Evolutionary conservation across 2,888 invertebrate genomes (phyloP).

Genomic region (Catocala sponsa): DNA sequence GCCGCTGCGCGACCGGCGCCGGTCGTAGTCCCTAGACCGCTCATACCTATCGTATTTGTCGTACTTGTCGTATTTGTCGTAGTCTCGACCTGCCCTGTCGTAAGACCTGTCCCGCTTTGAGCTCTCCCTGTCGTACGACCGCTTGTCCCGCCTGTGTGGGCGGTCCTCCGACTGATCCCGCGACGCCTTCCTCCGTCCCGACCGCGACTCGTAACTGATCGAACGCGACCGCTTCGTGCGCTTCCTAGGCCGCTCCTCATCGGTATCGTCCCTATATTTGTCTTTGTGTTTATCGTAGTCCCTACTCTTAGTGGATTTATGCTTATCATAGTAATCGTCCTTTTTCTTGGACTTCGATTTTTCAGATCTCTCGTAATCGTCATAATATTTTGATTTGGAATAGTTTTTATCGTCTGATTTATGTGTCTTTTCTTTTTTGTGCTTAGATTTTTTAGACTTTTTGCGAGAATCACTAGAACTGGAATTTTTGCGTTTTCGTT

Average conservation of each 20-base stretch:
- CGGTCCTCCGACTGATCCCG: slow-evolving; percentile 66
- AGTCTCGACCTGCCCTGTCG: slow-evolving; percentile 70
- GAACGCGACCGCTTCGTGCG: slow-evolving; percentile 75
- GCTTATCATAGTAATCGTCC: slow-evolving; percentile 71
- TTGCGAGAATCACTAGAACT: slow-evolving; percentile 70
- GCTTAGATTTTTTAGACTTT: slow-evolving; percentile 71
- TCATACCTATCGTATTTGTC: slow-evolving; percentile 81
- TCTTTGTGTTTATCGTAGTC: slow-evolving; percentile 67
- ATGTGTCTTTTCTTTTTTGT: slow-evolving; percentile 64
- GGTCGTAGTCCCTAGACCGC: slow-evolving; percentile 79
- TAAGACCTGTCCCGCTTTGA: slow-evolving; percentile 44
- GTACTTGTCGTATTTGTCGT: slow-evolving; percentile 59
- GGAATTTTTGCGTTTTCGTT: slow-evolving; percentile 74
- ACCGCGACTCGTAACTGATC: slow-evolving; percentile 72
- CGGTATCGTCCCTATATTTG: slow-evolving; percentile 78
- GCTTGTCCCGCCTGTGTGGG: slow-evolving; percentile 65
- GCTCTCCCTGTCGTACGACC: slow-evolving; percentile 52
- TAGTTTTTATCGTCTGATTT: slow-evolving; percentile 65
- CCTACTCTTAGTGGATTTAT: slow-evolving; percentile 69
- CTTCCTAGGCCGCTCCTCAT: slow-evolving; percentile 73
- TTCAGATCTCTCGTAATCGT: slow-evolving; percentile 67
- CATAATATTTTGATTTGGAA: slow-evolving; percentile 65
- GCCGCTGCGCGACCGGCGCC: slow-evolving; percentile 74
- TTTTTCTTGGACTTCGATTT: slow-evolving; percentile 65
- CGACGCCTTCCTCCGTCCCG: slow-evolving; percentile 61